Base-by-base conservation (phyloP, 2,113 vertebrate species). In the Neotoma lepida region DNA sequence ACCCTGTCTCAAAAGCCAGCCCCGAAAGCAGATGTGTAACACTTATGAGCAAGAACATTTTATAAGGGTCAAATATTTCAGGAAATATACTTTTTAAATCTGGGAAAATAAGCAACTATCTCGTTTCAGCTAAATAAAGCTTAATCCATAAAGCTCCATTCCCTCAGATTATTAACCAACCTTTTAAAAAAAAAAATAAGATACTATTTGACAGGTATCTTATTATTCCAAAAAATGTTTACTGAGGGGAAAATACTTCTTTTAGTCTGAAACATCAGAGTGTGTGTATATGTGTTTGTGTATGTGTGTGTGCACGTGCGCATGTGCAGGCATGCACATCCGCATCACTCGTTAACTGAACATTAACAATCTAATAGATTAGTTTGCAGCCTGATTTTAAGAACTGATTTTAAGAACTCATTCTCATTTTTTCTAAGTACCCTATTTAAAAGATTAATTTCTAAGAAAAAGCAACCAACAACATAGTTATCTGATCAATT, bases 41-140 rank as follows among this genome's bases (percentile, higher is more conserved):
- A 94, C 51, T 82, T 91, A 92, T 9, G 46, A 76, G 49, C 28
- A 90, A 94, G 73, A 82, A 96, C 85, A 82, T 56, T n/a, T 90
- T 61, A 22, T 49, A 89, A 93, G 6, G 71, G 46, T 20, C 94
- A 94, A 96, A 54, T 93, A 77, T 74, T 96, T 77, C 44, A 82
- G 80, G 35, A 92, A 86, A 86, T 54, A 88, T 1, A 63, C 4
- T 12, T 82, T 94, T 86, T 74, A 93, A 90, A 64, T 28, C 58
- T 35, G 86, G 20, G 46, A 74, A 74, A 46, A 46, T 68, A 87
- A 71, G 41, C 6, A 88, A 71, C 18, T 66, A n/a, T 46, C 17
- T 89, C 33, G 85, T 92, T 95, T 96, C 66, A 89, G 44, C 22
- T 89, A 78, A 80, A 63, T 78, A 95, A 89, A 89, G 77, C 9